These are phyloP conservation scores for Drosophila elegans DNA, from an alignment of 1,140 invertebrate species.

Conservation along the genomic window DNA sequence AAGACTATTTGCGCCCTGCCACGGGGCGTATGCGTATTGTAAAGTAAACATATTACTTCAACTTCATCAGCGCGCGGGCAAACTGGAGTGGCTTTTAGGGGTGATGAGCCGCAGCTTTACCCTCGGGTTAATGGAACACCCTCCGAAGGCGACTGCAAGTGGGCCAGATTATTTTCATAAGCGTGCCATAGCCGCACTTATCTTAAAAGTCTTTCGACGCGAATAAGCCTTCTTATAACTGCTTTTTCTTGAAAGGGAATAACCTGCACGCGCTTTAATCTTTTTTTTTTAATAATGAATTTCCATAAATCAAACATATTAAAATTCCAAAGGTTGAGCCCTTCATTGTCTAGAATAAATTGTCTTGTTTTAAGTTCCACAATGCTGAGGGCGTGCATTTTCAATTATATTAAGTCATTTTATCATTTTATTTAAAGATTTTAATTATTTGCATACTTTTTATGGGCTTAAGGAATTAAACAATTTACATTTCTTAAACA, in stretches of 20 bases:
- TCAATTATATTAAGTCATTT: background rate
- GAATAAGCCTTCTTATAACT: background rate
- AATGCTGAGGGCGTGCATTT: no score
- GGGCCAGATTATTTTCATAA: constrained; percentile 37
- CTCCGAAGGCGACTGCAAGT: constrained; percentile 14
- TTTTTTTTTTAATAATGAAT: background rate
- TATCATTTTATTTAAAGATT: no score
- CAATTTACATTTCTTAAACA: no score
- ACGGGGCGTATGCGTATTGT: constrained; percentile 71
- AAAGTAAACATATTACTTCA: constrained; percentile 74
- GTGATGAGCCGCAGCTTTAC: constrained; percentile 23
- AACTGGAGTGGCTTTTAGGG: background rate
- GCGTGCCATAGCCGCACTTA: background rate
- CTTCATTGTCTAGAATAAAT: background rate
- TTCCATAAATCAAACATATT: background rate
- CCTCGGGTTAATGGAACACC: constrained; percentile 34
- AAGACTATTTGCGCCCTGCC: constrained; percentile 62
- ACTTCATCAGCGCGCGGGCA: constrained; percentile 21
- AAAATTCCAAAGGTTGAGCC: background rate
- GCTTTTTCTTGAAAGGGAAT: background rate
- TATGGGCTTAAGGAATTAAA: no score
- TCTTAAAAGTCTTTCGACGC: constrained; percentile 9
- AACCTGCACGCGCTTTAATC: background rate
- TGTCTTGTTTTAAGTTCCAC: no score
- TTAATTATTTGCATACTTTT: no score